Percentiles rank a stretch among this genome's conserved stretches.
Evolutionary conservation across 2,888 invertebrate genomes (phyloP).

Genomic region (Ophion slaviceki): DNA sequence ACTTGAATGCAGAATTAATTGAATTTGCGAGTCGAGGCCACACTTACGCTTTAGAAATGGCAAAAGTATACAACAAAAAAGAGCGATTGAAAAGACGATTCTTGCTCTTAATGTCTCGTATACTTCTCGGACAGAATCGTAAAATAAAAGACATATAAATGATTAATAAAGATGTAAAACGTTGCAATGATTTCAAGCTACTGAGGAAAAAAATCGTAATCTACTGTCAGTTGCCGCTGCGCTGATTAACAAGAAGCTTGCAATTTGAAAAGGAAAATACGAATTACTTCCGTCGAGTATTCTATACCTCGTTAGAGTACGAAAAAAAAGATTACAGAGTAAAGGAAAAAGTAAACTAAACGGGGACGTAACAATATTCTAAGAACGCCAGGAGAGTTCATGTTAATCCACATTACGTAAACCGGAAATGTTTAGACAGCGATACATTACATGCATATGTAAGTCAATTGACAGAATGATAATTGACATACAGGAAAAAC

Average conservation of each 20-base stretch:
- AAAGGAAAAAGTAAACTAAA: constrained; percentile 41
- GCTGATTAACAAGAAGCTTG: constrained; percentile 71
- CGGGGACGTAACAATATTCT: constrained; percentile 55
- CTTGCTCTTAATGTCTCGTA: constrained; percentile 73
- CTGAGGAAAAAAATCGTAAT: constrained; percentile 46
- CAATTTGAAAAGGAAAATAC: constrained; percentile 65
- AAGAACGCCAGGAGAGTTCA: constrained; percentile 56
- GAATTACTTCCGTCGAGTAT: constrained; percentile 48
- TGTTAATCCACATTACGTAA: constrained; percentile 60
- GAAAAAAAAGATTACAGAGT: constrained; percentile 37
- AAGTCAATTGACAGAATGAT: constrained; percentile 54
- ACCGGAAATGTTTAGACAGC: constrained; percentile 60
- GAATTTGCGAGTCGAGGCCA: constrained; percentile 72
- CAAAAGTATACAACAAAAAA: constrained; percentile 36
- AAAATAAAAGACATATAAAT: constrained; percentile 57
- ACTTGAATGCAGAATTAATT: constrained; percentile 49
- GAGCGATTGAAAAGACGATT: constrained; percentile 64
- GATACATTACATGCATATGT: constrained; percentile 53
- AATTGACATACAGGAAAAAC: constrained; percentile 60
- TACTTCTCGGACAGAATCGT: constrained; percentile 65
- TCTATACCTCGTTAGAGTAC: constrained; percentile 18
- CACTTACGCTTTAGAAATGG: constrained; percentile 71
- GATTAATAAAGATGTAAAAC: constrained; percentile 49
- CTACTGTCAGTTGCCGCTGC: constrained; percentile 73
- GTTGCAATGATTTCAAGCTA: constrained; percentile 63